These are phyloP conservation scores for Pocillopora damicornis DNA, from an alignment of 64 coral and sea anemone genomes.

Conservation along the genomic window DNA sequence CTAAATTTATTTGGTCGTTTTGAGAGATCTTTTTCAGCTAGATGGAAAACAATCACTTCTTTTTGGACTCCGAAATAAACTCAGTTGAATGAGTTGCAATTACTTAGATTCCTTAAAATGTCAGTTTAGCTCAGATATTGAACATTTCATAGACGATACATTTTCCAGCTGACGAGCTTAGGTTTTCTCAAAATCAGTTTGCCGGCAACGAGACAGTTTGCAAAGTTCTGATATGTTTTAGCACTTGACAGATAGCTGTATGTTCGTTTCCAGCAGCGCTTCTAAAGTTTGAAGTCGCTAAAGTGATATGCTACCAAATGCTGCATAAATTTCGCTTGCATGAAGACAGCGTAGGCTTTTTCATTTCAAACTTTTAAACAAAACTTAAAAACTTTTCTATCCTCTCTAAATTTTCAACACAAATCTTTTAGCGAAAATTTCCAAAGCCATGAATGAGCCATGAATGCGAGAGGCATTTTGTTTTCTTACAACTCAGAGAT, in stretches of 20 bases:
- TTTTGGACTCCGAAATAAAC: too few relatives aligned
- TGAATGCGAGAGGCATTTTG: not conserved
- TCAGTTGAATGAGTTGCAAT: too few relatives aligned
- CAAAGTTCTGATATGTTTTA: not conserved
- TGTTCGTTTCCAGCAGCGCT: not conserved
- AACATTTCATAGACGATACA: not conserved
- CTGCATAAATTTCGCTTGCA: too few relatives aligned
- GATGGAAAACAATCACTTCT: too few relatives aligned
- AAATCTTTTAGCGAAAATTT: not conserved
- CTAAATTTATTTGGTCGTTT: too few relatives aligned
- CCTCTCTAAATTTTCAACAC: too few relatives aligned
- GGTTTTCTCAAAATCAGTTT: not conserved
- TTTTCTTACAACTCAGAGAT: not conserved
- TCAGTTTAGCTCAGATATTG: too few relatives aligned
- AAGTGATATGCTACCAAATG: not conserved
- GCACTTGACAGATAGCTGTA: not conserved
- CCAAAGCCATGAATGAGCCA: not conserved
- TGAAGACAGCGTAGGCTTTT: too few relatives aligned
- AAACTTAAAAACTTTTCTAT: too few relatives aligned
- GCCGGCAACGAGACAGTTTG: not conserved
- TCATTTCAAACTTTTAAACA: too few relatives aligned
- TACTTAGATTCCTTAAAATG: too few relatives aligned
- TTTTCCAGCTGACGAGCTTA: not conserved
- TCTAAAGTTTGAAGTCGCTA: not conserved
- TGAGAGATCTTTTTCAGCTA: too few relatives aligned